A percentile compares a stretch with the other conserved stretches of the same genome.
Evolutionary conservation across 2,888 invertebrate genomes (phyloP).

Genomic region (Euplagia quadripunctaria): DNA sequence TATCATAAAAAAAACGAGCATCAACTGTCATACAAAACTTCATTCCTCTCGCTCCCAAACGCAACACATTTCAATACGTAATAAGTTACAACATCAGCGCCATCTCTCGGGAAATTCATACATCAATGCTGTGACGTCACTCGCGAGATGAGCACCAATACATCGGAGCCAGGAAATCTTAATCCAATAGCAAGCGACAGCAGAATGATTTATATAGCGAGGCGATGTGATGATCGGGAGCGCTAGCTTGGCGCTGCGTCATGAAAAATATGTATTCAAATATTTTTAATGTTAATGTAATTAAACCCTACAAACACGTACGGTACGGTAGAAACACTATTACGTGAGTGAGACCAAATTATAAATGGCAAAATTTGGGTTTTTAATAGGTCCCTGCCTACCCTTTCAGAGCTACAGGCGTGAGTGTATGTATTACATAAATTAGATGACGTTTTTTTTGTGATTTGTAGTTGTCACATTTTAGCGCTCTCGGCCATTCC

Average conservation of each 20-base stretch:
- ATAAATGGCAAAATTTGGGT: no score
- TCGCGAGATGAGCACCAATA: slow-evolving; percentile 70
- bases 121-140: slow-evolving; percentile 69
- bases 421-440: neutral
- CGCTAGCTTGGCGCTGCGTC: slow-evolving; percentile 61
- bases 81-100: slow-evolving; percentile 30
- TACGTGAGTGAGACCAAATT: no score
- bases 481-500: slow-evolving; percentile 61
- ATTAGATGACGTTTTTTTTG: neutral
- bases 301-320: no score
- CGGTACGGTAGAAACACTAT: no score
- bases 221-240: slow-evolving; percentile 64
- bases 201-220: slow-evolving; percentile 80
- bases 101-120: slow-evolving; percentile 74
- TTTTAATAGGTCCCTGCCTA: no score
- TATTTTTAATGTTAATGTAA: neutral
- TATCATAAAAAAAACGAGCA: no score
- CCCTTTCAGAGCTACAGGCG: no score
- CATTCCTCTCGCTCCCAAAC: slow-evolving; percentile 21
- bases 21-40: neutral
- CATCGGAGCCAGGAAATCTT: slow-evolving; percentile 75
- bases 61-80: slow-evolving; percentile 42
- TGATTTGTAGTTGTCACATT: slow-evolving; percentile 52
- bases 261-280: neutral
- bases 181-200: slow-evolving; percentile 83